phyloP scores from a whole-genome alignment of 2,888 invertebrate species.

The Podabrus alpinus region DNA sequence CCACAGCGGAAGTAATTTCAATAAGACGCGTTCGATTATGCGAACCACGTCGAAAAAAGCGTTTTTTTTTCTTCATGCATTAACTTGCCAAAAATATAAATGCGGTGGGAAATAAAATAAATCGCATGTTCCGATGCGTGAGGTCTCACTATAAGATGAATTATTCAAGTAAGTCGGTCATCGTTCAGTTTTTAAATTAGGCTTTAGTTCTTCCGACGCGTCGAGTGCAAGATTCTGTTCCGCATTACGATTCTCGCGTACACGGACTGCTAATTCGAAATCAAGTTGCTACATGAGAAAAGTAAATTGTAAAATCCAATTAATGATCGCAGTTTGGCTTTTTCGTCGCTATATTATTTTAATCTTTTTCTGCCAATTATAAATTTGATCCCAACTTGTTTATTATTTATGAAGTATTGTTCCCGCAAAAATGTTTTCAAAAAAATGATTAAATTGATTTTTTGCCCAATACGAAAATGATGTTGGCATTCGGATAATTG shows the following conservation, averaged over 20 bases:
- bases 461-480: background rate
- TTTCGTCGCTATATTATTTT: background rate
- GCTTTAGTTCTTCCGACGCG: constrained; percentile 38
- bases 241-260: constrained; percentile 29
- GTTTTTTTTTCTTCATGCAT: background rate
- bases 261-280: constrained; percentile 25
- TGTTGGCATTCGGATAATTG: background rate
- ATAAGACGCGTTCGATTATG: constrained; percentile 7
- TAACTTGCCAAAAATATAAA: constrained; percentile 32
- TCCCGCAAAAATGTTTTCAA: background rate
- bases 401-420: background rate
- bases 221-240: constrained; percentile 34
- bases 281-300: constrained; percentile 8
- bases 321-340: background rate
- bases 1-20: constrained; percentile 45
- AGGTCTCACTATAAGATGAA: constrained; percentile 49
- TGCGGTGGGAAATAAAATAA: constrained; percentile 49
- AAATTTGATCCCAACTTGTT: background rate
- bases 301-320: constrained; percentile 6
- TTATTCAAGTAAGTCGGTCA: constrained; percentile 50
- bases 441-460: background rate
- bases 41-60: constrained; percentile 4
- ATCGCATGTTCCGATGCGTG: constrained; percentile 51
- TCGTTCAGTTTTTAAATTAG: constrained; percentile 44
- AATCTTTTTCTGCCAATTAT: background rate